Evolutionary conservation across 2,888 invertebrate genomes (phyloP).

Genomic region (Megamerina dolium): DNA sequence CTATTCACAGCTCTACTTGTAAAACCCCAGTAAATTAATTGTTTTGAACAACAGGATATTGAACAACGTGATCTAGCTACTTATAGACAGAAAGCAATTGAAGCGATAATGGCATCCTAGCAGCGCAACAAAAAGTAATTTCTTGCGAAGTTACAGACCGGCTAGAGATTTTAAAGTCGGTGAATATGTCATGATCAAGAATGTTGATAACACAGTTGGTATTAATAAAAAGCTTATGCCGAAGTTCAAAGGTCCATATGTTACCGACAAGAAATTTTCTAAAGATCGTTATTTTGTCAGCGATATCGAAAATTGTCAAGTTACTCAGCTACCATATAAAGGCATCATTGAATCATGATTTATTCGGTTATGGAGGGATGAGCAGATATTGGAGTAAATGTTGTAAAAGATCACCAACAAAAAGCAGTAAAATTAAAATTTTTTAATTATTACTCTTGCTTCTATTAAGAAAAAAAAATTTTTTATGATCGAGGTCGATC

Average conservation of each 20-base stretch:
- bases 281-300: conserved; percentile 20
- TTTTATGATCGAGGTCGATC: not conserved
- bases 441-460: too few species aligned
- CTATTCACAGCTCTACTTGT: conserved; percentile 1
- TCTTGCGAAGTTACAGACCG: conserved; percentile 1
- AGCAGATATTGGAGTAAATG: too few species aligned
- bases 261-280: conserved; percentile 21
- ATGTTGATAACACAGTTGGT: conserved; percentile 24
- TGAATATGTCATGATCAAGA: conserved; percentile 20
- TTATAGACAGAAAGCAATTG: conserved; percentile 4
- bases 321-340: conserved; percentile 11
- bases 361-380: conserved; percentile 9
- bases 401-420: not conserved
- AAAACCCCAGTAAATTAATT: not conserved
- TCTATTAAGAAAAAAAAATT: too few species aligned
- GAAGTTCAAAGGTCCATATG: conserved; percentile 15
- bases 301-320: conserved; percentile 8
- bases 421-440: not conserved
- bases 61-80: conserved; percentile 2
- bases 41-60: too few species aligned
- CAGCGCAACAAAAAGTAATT: conserved; percentile 10
- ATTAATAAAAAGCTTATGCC: conserved; percentile 17
- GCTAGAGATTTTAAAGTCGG: conserved; percentile 4
- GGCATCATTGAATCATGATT: conserved; percentile 7
- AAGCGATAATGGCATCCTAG: conserved; percentile 9